Percentiles rank a stretch among this genome's conserved stretches.
Conservation (phyloP, 2,888 invertebrate genomes). For the Drosophila anomalata region DNA sequence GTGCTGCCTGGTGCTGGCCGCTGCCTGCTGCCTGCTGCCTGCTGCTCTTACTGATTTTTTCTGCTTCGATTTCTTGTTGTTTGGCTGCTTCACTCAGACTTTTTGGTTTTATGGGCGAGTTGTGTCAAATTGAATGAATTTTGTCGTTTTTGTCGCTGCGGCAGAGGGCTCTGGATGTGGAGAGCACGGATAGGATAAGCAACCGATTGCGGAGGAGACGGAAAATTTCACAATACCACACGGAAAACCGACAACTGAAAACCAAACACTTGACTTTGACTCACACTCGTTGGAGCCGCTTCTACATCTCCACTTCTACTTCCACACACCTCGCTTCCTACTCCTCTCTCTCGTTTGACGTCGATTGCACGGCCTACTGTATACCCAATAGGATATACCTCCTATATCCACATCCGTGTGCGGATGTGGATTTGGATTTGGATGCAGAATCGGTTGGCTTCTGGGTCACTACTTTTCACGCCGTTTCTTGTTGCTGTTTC, state of each 20-base stretch:
- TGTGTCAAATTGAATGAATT: constrained; percentile 34
- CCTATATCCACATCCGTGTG: constrained; percentile 1
- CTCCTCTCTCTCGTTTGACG: constrained; percentile 42
- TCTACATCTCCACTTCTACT: constrained; percentile 26
- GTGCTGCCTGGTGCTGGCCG: constrained; percentile 57
- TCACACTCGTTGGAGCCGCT: constrained; percentile 54
- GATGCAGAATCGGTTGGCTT: neutral
- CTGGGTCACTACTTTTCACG: constrained; percentile 7
- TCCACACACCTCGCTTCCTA: constrained; percentile 43
- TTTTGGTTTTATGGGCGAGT: constrained; percentile 19
- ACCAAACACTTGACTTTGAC: constrained; percentile 60
- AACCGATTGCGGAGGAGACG: constrained; percentile 22
- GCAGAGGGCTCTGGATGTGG: neutral
- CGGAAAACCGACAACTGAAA: constrained; percentile 13
- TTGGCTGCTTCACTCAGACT: constrained; percentile 4
- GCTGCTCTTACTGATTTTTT: constrained; percentile 35
- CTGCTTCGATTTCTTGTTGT: constrained; percentile 23
- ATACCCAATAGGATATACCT: constrained; percentile 4
- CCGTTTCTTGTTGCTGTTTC: constrained; percentile 23
- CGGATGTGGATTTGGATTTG: neutral
- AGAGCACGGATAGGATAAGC: neutral
- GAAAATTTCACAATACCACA: constrained; percentile 52
- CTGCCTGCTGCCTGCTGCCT: constrained; percentile 12
- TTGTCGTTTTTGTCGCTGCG: constrained; percentile 2
- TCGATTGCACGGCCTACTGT: constrained; percentile 60